These are phyloP conservation scores for Aselliscus stoliczkanus DNA, from an alignment of 2,797 vertebrate species.

Conservation along the genomic window DNA sequence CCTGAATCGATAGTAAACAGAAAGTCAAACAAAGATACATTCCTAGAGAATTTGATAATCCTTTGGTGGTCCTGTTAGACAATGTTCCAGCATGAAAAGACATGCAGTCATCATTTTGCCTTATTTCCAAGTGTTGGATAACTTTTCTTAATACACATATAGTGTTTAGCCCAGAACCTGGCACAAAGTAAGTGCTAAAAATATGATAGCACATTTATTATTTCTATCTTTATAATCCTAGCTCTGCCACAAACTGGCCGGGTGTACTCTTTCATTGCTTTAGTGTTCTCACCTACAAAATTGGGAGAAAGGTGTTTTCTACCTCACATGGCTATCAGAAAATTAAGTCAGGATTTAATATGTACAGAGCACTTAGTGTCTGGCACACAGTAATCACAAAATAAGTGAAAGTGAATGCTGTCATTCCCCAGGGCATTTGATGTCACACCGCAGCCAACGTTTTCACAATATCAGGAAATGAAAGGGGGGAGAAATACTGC, in stretches of 20 bases:
- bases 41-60: not conserved
- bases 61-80: not conserved
- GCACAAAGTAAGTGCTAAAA: not conserved
- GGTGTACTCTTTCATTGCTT: not conserved
- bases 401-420: not conserved
- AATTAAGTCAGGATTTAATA: conserved; percentile 1
- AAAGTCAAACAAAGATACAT: not conserved
- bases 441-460: not conserved
- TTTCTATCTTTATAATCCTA: not conserved
- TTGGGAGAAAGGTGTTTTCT: not conserved
- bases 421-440: not conserved
- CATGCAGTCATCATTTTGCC: not conserved
- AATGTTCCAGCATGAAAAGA: not conserved
- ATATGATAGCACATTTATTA: not conserved
- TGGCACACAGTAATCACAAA: not conserved
- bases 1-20: not conserved
- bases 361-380: not conserved
- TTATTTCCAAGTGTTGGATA: conserved; percentile 28
- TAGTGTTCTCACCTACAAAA: not conserved
- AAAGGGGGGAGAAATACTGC: not conserved
- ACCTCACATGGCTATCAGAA: not conserved
- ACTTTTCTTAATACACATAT: not conserved
- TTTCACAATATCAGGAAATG: conserved; percentile 37
- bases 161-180: not conserved
- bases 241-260: not conserved